Conservation (phyloP, 2,113 vertebrate genomes). For the Bothrops jararaca region DNA sequence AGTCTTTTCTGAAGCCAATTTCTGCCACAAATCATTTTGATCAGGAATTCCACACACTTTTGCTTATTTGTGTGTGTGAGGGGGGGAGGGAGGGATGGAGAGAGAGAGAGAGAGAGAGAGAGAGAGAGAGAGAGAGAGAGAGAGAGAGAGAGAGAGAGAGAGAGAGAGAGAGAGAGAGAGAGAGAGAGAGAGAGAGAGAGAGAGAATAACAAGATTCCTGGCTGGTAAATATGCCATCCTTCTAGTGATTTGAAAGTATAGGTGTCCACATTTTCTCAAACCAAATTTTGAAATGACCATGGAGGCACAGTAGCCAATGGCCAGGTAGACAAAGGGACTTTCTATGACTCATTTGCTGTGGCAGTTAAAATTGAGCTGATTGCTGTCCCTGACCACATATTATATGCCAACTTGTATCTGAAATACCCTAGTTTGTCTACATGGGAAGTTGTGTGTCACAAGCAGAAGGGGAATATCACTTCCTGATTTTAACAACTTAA, state of each 20-base stretch:
- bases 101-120: too few relatives aligned
- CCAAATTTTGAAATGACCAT: neutral
- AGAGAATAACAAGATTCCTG: neutral
- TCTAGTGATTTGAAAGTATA: neutral
- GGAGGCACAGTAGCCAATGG: neutral
- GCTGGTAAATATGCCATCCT: neutral
- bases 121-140: too few relatives aligned
- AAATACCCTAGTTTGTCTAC: neutral
- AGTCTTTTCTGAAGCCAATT: neutral
- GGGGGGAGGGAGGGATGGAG: fast-evolving
- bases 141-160: too few relatives aligned
- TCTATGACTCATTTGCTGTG: neutral
- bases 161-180: neutral
- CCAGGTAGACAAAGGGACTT: neutral
- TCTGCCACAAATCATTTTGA: neutral
- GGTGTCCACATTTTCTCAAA: neutral
- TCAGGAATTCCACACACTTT: neutral
- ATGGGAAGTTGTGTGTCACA: neutral
- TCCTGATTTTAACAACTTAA: neutral
- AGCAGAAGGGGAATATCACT: neutral
- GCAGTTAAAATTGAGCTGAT: neutral
- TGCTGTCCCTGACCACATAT: neutral
- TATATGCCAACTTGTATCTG: neutral
- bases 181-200: too few relatives aligned
- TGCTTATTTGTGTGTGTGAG: neutral